A percentile compares a stretch with the other conserved stretches of the same genome.
These are phyloP conservation scores for Prochilodus magdalenae DNA, from an alignment of 2,113 vertebrate species.

Conservation along the genomic window DNA sequence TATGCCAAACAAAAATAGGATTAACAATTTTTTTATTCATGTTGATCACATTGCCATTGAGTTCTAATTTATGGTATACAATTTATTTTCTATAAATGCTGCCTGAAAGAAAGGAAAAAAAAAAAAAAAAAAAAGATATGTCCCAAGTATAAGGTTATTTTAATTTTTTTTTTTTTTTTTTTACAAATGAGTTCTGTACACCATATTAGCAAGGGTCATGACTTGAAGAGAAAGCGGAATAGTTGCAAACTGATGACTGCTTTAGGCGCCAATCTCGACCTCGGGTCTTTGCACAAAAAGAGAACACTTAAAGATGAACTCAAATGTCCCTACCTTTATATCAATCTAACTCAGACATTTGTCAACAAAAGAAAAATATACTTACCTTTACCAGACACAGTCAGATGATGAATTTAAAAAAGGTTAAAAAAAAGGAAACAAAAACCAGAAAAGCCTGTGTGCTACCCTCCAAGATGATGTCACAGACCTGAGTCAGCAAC, in stretches of 20 bases:
- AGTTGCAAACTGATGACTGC: neutral
- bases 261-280: constrained; percentile 1
- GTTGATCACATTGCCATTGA: constrained; percentile 65
- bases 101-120: constrained; percentile 35
- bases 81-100: constrained; percentile 57
- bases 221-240: neutral
- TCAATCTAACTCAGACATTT: constrained; percentile 55
- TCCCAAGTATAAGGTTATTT: neutral
- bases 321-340: constrained; percentile 33
- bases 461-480: constrained; percentile 37
- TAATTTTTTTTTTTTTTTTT: no score
- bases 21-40: constrained; percentile 76
- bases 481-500: constrained; percentile 38
- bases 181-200: constrained; percentile 14
- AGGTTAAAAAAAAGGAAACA: constrained; percentile 27
- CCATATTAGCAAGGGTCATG: neutral
- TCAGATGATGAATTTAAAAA: constrained; percentile 43
- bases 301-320: constrained; percentile 2
- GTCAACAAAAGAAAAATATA: constrained; percentile 70
- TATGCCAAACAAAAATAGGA: constrained; percentile 1
- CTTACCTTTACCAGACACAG: constrained; percentile 77
- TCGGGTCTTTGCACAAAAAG: neutral
- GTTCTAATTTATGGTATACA: constrained; percentile 58
- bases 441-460: constrained; percentile 22
- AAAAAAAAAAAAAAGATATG: constrained; percentile 31